These are phyloP conservation scores for Troilus luridus DNA, from an alignment of 2,888 invertebrate genomes.

Conservation along the genomic window DNA sequence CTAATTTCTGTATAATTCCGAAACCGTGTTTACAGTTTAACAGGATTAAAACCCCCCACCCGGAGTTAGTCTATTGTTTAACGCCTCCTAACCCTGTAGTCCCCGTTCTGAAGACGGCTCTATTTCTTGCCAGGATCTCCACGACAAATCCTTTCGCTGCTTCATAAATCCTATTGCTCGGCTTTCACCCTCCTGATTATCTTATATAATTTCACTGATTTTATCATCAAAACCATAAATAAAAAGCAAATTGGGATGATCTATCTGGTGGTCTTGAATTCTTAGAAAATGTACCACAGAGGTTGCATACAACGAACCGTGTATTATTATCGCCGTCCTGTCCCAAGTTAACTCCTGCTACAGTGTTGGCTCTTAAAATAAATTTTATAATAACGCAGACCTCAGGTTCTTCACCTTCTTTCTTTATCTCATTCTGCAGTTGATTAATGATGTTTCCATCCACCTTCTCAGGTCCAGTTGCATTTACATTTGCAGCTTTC, in stretches of 20 bases:
- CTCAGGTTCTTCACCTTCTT: conserved; percentile 22
- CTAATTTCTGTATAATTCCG: no score
- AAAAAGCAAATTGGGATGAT: conserved; percentile 33
- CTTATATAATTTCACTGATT: conserved; percentile 32
- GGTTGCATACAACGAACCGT: conserved; percentile 51
- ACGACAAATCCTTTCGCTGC: no score
- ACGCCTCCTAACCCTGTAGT: no score
- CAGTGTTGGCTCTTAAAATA: background rate
- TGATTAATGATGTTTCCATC: conserved; percentile 42
- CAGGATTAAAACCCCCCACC: no score
- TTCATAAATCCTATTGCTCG: no score
- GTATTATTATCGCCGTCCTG: conserved; percentile 9
- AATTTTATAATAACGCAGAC: conserved; percentile 40
- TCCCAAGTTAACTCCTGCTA: background rate
- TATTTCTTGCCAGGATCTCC: no score
- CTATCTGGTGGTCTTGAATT: conserved; percentile 48
- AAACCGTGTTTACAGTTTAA: no score
- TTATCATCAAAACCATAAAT: conserved; percentile 58
- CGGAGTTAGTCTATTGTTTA: no score
- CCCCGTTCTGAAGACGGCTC: no score
- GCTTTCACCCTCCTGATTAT: no score
- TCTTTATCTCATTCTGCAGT: background rate
- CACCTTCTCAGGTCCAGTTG: background rate
- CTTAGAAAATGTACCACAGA: conserved; percentile 56
- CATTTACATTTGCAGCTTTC: conserved; percentile 21